Conservation (phyloP, 2,113 vertebrate genomes). For the Dasyornis broadbenti region DNA sequence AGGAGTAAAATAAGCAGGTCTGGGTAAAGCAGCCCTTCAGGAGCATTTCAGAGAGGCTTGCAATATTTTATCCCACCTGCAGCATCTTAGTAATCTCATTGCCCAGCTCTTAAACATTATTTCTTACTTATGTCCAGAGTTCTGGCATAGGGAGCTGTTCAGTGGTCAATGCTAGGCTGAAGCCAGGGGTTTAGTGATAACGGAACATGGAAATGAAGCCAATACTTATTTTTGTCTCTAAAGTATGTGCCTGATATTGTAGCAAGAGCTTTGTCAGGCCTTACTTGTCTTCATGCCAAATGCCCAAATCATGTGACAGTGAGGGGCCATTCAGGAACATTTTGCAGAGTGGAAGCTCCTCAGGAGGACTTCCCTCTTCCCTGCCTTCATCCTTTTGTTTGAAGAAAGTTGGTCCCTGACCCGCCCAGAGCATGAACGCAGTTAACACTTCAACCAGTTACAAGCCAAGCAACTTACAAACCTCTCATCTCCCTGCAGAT, state of each 20-base stretch:
- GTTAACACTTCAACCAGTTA: background rate
- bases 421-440: background rate
- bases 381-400: background rate
- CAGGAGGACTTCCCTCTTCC: background rate
- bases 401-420: background rate
- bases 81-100: background rate
- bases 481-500: background rate
- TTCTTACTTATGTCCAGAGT: background rate
- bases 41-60: background rate
- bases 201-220: background rate
- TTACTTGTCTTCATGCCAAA: background rate
- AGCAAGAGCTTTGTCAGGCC: background rate
- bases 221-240: slow-evolving; percentile 34
- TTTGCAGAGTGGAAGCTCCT: background rate
- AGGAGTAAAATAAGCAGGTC: background rate
- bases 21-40: background rate
- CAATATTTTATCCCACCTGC: background rate
- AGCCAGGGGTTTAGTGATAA: background rate
- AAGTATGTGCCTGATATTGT: background rate
- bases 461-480: background rate
- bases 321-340: background rate
- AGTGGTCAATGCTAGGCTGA: background rate
- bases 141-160: background rate
- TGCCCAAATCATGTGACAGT: background rate
- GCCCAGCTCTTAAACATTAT: background rate